Evolutionary conservation across 2,113 vertebrate genomes (phyloP), one percentile per base, ranked within the genome.

Genomic region (Pelusios castaneus): DNA sequence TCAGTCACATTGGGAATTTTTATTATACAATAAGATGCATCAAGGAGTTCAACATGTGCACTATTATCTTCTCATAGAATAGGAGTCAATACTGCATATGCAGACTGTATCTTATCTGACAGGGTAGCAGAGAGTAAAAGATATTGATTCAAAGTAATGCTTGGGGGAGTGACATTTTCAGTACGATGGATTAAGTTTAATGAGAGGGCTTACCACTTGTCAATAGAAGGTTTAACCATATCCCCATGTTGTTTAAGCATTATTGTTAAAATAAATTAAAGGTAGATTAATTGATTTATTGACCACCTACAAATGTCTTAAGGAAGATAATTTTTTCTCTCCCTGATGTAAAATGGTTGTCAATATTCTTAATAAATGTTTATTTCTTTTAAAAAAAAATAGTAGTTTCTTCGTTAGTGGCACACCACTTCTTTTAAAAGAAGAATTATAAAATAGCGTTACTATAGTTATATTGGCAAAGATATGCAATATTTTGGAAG

Each of bases 181-280:
- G 75, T 91, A 90, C 82, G 96, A 96, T 94, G 78, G 55, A 10
- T 49, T 89, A 92, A 73, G 24, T 92, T 97, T 97, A 97, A 97
- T 96, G 85, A 96, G 34, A 93, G 83, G 63, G 8, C 47, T 95
- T 97, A 89, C 56, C 89, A 78, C 67, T 89, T 95, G 52, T 89
- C 89, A 94, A 89, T 90, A 97, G 87, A 95, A 97, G 95, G 82
- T 55, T 96, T 96, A 97, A 90, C 47, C 27, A 41, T 84, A 89
- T 90, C 55, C n/a, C 19, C 31, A 11, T 76, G 85, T 94, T 96
- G 80, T 10, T 94, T 87, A 81, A 41, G 8, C 56, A 93, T 89
- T 96, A 70, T 90, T 96, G 92, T 87, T 67, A 92, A 96, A 97
- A 96, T 94, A 96, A 96, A 81, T 90, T 96, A 92, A 95, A 94